Percentiles rank a stretch among this genome's conserved stretches.
These are phyloP conservation scores for Sebastes minor DNA, from an alignment of 2,797 vertebrate genomes.

Conservation along the genomic window DNA sequence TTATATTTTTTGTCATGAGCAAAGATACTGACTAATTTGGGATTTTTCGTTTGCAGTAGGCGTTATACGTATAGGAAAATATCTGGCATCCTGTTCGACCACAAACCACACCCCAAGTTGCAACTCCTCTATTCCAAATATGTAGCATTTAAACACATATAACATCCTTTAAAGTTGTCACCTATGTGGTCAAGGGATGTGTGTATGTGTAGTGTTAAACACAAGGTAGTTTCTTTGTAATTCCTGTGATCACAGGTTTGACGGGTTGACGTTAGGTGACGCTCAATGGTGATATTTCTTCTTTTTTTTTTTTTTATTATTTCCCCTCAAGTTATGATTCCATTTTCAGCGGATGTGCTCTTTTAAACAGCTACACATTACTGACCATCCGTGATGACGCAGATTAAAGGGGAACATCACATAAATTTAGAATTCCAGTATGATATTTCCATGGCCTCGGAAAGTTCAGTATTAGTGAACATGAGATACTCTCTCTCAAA, in stretches of 20 bases:
- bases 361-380: neutral
- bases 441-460: too few relatives aligned
- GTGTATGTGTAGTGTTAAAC: constrained; percentile 27
- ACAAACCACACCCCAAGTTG: neutral
- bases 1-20: neutral
- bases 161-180: neutral
- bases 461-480: too few relatives aligned
- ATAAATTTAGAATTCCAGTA: too few relatives aligned
- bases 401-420: neutral
- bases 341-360: neutral
- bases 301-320: neutral
- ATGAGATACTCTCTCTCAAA: too few relatives aligned
- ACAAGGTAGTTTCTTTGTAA: constrained; percentile 25
- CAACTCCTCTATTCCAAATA: neutral
- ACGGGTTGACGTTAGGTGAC: neutral
- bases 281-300: neutral
- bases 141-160: neutral
- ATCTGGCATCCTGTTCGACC: neutral
- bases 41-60: neutral
- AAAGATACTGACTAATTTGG: neutral
- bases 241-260: constrained; percentile 18
- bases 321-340: neutral
- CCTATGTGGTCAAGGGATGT: neutral
- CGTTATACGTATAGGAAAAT: neutral
- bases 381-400: neutral